Percentiles rank a stretch among this genome's conserved stretches.
phyloP scores from a whole-genome alignment of 2,113 vertebrate genomes.

The Ageneiosus marmoratus region DNA sequence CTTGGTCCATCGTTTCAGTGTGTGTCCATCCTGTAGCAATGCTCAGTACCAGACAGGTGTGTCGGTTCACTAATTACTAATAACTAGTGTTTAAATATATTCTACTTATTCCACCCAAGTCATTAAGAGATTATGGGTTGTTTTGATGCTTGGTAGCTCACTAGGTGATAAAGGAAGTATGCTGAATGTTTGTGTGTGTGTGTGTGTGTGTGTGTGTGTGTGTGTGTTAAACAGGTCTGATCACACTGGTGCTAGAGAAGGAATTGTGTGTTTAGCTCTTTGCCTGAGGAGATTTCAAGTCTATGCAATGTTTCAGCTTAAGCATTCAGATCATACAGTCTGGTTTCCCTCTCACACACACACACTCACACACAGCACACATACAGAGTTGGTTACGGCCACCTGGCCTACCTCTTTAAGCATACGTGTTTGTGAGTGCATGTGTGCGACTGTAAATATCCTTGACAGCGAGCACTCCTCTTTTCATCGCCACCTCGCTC shows the following conservation, averaged over 20 bases:
- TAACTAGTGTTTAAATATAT: background rate
- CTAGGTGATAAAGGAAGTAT: conserved; percentile 32
- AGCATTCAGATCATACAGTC: conserved; percentile 32
- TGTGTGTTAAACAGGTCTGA: conserved; percentile 45
- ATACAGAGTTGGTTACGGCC: background rate
- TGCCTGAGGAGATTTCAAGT: conserved; percentile 51
- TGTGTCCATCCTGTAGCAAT: background rate
- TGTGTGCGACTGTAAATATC: conserved; percentile 23
- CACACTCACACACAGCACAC: conserved; percentile 24
- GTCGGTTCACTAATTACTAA: background rate
- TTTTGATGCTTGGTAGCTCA: conserved; percentile 45
- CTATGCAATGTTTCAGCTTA: conserved; percentile 50
- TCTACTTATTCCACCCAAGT: conserved; percentile 14
- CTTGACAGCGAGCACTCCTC: background rate
- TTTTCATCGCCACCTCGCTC: conserved; percentile 3
- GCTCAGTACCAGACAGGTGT: background rate
- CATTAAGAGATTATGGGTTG: conserved; percentile 48
- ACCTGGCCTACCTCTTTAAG: background rate
- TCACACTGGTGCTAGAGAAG: conserved; percentile 42
- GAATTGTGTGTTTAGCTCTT: conserved; percentile 53
- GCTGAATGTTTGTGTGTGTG: conserved; percentile 17
- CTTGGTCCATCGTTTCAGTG: background rate
- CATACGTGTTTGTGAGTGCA: conserved; percentile 26
- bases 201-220: conserved; percentile 31
- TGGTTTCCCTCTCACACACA: conserved; percentile 12